A percentile compares a stretch with the other conserved stretches of the same genome.
Evolutionary conservation across 2,888 invertebrate species (phyloP).

Genomic region (Theodoxus fluviatilis): DNA sequence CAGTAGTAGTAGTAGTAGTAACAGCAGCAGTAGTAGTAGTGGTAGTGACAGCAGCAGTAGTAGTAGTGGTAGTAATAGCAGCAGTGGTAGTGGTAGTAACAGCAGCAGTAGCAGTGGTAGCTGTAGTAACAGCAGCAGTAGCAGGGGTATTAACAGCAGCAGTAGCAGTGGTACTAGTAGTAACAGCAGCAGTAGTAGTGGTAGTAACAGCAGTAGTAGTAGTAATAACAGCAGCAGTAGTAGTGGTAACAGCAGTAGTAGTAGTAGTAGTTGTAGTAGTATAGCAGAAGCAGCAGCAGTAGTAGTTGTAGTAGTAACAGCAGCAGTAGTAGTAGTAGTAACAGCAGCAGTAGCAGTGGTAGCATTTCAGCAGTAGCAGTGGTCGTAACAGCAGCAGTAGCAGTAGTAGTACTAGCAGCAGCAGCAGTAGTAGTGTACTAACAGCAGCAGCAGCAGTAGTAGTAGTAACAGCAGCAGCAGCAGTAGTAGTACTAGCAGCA

Average conservation of each 20-base stretch:
- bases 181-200: not conserved
- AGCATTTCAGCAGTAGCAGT: no score
- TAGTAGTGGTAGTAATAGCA: not conserved
- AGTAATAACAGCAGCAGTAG: not conserved
- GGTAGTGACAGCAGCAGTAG: not conserved
- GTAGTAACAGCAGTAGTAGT: not conserved
- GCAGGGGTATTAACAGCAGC: not conserved
- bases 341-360: not conserved
- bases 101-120: not conserved
- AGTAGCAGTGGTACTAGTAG: not conserved
- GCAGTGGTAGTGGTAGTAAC: not conserved
- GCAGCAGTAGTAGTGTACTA: no score
- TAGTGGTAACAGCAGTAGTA: not conserved
- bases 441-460: no score
- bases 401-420: no score
- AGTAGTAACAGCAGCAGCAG: no score
- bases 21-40: not conserved
- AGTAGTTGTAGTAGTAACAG: no score
- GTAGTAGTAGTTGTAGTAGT: not conserved
- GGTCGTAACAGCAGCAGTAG: no score
- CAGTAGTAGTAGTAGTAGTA: not conserved
- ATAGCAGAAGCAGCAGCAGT: not conserved
- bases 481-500: no score
- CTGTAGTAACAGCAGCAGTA: constrained; percentile 8
- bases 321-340: not conserved